phyloP scores from a whole-genome alignment of 2,113 vertebrate genomes.

The Columba janthina region DNA sequence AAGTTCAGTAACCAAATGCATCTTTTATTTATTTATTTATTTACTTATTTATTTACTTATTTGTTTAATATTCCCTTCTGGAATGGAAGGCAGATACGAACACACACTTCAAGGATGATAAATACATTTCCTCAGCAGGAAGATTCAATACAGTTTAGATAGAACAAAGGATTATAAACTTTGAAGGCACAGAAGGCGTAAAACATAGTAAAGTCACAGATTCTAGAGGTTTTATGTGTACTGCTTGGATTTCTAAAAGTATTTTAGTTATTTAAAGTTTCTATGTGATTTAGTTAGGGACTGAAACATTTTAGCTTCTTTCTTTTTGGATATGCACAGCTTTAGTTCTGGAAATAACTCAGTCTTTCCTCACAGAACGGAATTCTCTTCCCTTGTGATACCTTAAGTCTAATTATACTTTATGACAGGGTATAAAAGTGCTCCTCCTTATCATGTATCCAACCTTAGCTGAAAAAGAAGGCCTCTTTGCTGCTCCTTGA shows the following conservation, averaged over 20 bases:
- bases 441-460: background rate
- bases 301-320: background rate
- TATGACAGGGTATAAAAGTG: background rate
- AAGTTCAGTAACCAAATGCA: background rate
- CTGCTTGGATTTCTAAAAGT: background rate
- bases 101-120: constrained; percentile 8
- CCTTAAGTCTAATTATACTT: background rate
- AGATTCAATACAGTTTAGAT: background rate
- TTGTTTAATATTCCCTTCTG: constrained; percentile 12
- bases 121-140: constrained; percentile 2
- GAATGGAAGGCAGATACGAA: background rate
- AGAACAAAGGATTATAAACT: background rate
- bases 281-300: background rate
- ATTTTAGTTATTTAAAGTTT: background rate
- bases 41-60: background rate
- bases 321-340: background rate
- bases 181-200: background rate
- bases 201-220: background rate
- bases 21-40: background rate
- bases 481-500: background rate
- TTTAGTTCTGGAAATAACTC: background rate
- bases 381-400: background rate
- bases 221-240: background rate
- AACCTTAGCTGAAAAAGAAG: background rate
- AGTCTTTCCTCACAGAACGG: background rate